Percentiles rank a stretch among this genome's conserved stretches.
Evolutionary conservation across 2,113 vertebrate species (phyloP).

Genomic region (Reinhardtius hippoglossoides): DNA sequence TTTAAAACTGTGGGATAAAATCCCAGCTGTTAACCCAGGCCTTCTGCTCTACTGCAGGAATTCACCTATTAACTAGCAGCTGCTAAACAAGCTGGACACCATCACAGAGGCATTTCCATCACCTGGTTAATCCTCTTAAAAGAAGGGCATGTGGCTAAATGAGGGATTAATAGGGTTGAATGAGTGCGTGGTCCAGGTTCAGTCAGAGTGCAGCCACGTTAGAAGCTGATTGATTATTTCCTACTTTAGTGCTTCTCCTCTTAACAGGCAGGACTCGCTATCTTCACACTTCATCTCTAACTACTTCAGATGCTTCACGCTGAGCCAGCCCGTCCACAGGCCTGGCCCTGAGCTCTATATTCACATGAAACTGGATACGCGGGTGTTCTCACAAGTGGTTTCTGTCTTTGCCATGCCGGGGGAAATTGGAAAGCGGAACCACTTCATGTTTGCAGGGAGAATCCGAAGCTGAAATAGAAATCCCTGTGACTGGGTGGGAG

Average conservation of each 20-base stretch:
- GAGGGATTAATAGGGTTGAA: slow-evolving; percentile 64
- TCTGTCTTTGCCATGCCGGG: slow-evolving; percentile 40
- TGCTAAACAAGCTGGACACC: slow-evolving; percentile 13
- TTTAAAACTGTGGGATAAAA: too few relatives aligned
- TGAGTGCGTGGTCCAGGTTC: slow-evolving; percentile 50
- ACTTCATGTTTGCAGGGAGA: slow-evolving; percentile 43
- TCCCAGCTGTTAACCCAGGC: not conserved
- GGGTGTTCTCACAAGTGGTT: slow-evolving; percentile 48
- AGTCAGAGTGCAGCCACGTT: slow-evolving; percentile 35
- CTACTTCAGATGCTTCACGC: not conserved
- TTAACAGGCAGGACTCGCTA: not conserved
- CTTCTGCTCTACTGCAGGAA: not conserved
- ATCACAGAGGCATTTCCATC: slow-evolving; percentile 51
- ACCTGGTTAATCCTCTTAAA: slow-evolving; percentile 69
- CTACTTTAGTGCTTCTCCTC: not conserved
- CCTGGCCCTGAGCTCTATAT: slow-evolving; percentile 6
- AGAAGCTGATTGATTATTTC: slow-evolving; percentile 33
- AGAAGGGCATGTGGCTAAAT: slow-evolving; percentile 29
- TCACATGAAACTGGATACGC: slow-evolving; percentile 31
- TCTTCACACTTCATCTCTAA: not conserved
- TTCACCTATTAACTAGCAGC: slow-evolving; percentile 9
- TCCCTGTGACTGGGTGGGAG: slow-evolving; percentile 13
- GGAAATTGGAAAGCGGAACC: slow-evolving; percentile 50
- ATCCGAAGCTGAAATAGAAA: slow-evolving; percentile 50
- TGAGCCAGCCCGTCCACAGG: not conserved